Evolutionary conservation across 1,140 invertebrate species (phyloP).

Genomic region (Euwallacea fornicatus): DNA sequence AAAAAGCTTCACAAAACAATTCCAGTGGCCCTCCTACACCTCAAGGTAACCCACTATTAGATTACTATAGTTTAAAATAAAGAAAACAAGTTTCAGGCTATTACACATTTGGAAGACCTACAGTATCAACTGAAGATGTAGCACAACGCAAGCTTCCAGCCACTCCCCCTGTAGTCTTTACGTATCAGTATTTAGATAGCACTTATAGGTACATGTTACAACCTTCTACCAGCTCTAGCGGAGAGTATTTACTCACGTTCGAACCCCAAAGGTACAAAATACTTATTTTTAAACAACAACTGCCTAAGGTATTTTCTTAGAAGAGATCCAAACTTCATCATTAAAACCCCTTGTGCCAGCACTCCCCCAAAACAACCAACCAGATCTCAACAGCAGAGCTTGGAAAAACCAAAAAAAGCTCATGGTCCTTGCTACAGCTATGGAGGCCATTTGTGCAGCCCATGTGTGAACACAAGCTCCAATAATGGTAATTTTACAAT

Average conservation of each 20-base stretch:
- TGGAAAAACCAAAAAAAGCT: slow-evolving; percentile 48
- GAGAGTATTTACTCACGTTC: slow-evolving; percentile 69
- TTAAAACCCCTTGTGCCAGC: slow-evolving; percentile 62
- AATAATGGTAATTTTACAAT: slow-evolving; percentile 32
- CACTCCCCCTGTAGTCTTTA: slow-evolving; percentile 62
- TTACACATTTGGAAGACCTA: slow-evolving; percentile 63
- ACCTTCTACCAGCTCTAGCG: slow-evolving; percentile 60
- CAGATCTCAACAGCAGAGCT: slow-evolving; percentile 54
- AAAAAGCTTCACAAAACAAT: slow-evolving; percentile 64
- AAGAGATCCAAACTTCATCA: slow-evolving; percentile 61
- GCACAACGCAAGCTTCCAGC: slow-evolving; percentile 56
- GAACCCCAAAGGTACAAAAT: slow-evolving; percentile 60
- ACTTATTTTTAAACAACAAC: not conserved
- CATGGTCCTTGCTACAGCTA: slow-evolving; percentile 45
- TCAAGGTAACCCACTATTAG: slow-evolving; percentile 16
- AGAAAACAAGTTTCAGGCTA: slow-evolving; percentile 20
- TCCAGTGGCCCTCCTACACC: slow-evolving; percentile 55
- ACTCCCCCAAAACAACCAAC: slow-evolving; percentile 45
- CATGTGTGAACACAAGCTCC: slow-evolving; percentile 59
- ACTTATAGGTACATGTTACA: slow-evolving; percentile 68
- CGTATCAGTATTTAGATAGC: slow-evolving; percentile 71
- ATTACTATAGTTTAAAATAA: not conserved
- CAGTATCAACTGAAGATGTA: slow-evolving; percentile 72
- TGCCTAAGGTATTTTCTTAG: slow-evolving; percentile 42
- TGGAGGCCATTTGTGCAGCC: slow-evolving; percentile 69